Conservation (phyloP, 2,113 vertebrate species). For the Tachysurus vachellii region DNA sequence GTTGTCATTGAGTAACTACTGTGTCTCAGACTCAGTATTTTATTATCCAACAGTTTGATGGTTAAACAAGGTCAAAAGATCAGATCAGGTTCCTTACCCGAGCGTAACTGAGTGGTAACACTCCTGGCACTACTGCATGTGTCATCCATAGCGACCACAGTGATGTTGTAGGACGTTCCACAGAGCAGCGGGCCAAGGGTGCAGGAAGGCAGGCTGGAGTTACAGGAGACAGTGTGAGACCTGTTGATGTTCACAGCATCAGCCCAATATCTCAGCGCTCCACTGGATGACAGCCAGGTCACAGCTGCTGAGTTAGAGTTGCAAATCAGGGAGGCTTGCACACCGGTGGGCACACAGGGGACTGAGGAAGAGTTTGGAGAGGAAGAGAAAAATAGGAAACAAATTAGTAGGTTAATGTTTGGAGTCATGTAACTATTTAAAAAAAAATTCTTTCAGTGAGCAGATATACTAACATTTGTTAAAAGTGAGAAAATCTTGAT, state of each 20-base stretch:
- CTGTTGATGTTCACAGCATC: constrained; percentile 56
- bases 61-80: not conserved
- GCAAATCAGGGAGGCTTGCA: constrained; percentile 63
- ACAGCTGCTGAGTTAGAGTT: constrained; percentile 62
- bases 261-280: constrained; percentile 61
- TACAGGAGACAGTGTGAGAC: constrained; percentile 55
- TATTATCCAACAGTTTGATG: not conserved
- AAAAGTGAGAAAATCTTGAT: not conserved
- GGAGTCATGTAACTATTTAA: not conserved
- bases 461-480: not conserved
- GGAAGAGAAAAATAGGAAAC: not conserved
- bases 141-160: constrained; percentile 57
- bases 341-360: constrained; percentile 67
- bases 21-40: not conserved
- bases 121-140: constrained; percentile 62
- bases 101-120: constrained; percentile 45
- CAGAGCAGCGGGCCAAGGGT: constrained; percentile 63
- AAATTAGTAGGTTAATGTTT: not conserved
- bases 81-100: constrained; percentile 61
- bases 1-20: not conserved
- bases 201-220: constrained; percentile 63
- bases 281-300: constrained; percentile 67
- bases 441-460: not conserved
- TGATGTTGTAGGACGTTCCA: constrained; percentile 69
- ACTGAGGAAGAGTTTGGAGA: constrained; percentile 54